A percentile compares a stretch with the other conserved stretches of the same genome.
Evolutionary conservation across 2,113 vertebrate species (phyloP).

Genomic region (Dermatemys mawii): DNA sequence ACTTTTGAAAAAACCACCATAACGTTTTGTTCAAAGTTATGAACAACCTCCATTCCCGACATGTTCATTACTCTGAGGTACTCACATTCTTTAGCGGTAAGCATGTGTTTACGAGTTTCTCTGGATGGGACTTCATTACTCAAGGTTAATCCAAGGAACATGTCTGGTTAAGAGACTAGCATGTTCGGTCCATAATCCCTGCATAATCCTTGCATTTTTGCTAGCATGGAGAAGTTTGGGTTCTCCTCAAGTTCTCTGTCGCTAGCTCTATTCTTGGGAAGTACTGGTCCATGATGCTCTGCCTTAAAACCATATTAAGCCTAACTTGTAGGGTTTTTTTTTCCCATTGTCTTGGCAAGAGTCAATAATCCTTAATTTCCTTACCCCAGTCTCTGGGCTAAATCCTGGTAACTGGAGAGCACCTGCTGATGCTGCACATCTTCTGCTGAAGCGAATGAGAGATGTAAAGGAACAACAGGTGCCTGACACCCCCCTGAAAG

Average conservation of each 20-base stretch:
- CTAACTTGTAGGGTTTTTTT: background rate
- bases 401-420: background rate
- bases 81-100: background rate
- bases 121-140: background rate
- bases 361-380: background rate
- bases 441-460: background rate
- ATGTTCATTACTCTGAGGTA: too few relatives aligned
- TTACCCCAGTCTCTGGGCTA: background rate
- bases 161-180: background rate
- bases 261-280: background rate
- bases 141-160: background rate
- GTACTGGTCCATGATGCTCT: background rate
- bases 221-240: background rate
- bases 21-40: too few relatives aligned
- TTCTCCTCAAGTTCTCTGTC: background rate
- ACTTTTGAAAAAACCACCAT: too few relatives aligned
- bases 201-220: background rate
- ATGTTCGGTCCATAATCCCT: background rate
- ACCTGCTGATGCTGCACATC: background rate
- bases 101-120: too few relatives aligned
- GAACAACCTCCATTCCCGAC: too few relatives aligned
- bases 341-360: slow-evolving; percentile 10
- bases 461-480: background rate
- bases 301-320: background rate
- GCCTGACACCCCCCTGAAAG: rapidly evolving